These are phyloP conservation scores for Mobula birostris DNA, from an alignment of 2,113 vertebrate genomes.

Conservation along the genomic window DNA sequence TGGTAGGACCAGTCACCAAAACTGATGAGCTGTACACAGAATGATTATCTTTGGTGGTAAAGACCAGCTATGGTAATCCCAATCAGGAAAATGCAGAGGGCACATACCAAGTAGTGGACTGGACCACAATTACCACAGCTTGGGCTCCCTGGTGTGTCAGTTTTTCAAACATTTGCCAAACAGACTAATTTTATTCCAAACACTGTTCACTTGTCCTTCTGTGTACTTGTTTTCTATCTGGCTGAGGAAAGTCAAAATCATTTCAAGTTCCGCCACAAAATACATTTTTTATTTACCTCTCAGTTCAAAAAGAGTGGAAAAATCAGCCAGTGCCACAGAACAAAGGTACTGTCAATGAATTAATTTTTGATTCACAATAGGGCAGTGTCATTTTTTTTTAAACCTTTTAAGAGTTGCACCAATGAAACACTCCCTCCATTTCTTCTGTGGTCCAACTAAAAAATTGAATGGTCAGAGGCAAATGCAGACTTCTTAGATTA, in stretches of 20 bases:
- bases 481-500: neutral
- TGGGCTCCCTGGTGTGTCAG: neutral
- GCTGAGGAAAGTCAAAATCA: neutral
- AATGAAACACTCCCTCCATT: neutral
- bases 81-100: neutral
- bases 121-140: neutral
- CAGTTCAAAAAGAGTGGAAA: neutral
- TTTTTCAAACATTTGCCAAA: neutral
- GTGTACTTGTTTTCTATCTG: neutral
- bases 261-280: neutral
- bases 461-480: neutral
- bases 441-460: neutral
- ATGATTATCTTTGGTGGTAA: neutral
- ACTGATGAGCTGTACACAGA: neutral
- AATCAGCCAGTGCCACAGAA: neutral
- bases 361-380: neutral
- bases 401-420: neutral
- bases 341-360: neutral
- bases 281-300: neutral
- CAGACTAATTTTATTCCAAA: conserved; percentile 2
- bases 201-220: neutral
- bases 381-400: neutral
- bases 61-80: neutral
- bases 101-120: neutral
- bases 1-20: neutral